These are phyloP conservation scores for Drosophila dunni DNA, from an alignment of 1,140 invertebrate species.

Conservation along the genomic window DNA sequence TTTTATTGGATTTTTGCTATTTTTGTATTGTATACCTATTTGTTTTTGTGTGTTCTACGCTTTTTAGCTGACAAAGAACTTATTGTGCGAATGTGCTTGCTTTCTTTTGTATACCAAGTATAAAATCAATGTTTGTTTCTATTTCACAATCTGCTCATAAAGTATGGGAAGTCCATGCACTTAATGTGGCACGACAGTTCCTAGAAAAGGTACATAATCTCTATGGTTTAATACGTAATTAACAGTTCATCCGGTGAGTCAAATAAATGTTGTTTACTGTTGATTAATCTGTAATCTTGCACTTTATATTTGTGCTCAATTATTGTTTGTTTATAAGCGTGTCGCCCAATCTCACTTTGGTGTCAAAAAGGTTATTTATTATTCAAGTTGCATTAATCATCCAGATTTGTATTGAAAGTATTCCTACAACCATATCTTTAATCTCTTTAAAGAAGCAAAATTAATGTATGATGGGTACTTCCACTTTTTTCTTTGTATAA, in stretches of 20 bases:
- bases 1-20: conserved; percentile 3
- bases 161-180: not conserved
- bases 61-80: conserved; percentile 36
- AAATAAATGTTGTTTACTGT: conserved; percentile 22
- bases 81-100: conserved; percentile 9
- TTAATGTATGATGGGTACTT: not conserved
- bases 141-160: conserved; percentile 18
- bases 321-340: conserved; percentile 14
- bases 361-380: conserved; percentile 13
- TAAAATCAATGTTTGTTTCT: not conserved
- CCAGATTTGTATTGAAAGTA: not conserved
- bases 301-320: conserved; percentile 5
- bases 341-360: conserved; percentile 6
- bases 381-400: not conserved
- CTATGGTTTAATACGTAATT: not conserved
- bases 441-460: not conserved
- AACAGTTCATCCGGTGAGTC: not conserved
- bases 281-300: conserved; percentile 2
- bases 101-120: not conserved
- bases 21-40: conserved; percentile 5
- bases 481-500: not conserved
- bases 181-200: conserved; percentile 2
- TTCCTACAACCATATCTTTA: not conserved
- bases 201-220: conserved; percentile 9
- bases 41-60: not conserved